Percentiles rank a stretch among this genome's conserved stretches.
Conservation (phyloP, 1,140 invertebrate genomes). For the Ceratina australensis region DNA sequence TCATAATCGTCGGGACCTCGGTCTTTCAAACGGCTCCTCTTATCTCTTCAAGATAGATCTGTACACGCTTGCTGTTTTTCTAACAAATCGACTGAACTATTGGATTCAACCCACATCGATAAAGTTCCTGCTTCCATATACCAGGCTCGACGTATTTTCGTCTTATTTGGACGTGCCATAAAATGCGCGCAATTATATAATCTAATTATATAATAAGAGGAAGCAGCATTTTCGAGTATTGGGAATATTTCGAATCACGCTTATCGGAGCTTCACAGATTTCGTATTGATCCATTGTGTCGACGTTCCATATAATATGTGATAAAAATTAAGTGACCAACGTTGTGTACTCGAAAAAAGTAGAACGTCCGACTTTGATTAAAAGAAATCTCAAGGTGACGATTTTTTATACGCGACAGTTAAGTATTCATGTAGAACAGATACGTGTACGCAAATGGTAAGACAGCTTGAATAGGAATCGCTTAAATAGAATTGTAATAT, state of each 20-base stretch:
- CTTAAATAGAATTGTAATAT: neutral
- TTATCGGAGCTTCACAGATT: slow-evolving; percentile 41
- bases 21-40: slow-evolving; percentile 13
- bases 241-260: slow-evolving; percentile 18
- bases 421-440: neutral
- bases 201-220: slow-evolving; percentile 34
- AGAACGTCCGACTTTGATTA: neutral
- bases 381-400: neutral
- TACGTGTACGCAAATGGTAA: too few species aligned
- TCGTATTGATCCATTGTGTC: slow-evolving; percentile 9
- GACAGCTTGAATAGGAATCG: too few species aligned
- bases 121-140: too few species aligned
- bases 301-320: slow-evolving; percentile 23
- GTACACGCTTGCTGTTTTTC: neutral
- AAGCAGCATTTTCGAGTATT: slow-evolving; percentile 8
- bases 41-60: slow-evolving; percentile 4
- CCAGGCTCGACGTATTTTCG: neutral
- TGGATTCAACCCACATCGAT: neutral
- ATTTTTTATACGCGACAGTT: neutral
- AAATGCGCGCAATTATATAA: slow-evolving; percentile 40
- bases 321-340: slow-evolving; percentile 35
- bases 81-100: too few species aligned
- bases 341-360: slow-evolving; percentile 16
- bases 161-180: neutral
- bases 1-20: neutral